Conservation (phyloP, 2,888 invertebrate species). For the Rotaria magnacalcarata region DNA sequence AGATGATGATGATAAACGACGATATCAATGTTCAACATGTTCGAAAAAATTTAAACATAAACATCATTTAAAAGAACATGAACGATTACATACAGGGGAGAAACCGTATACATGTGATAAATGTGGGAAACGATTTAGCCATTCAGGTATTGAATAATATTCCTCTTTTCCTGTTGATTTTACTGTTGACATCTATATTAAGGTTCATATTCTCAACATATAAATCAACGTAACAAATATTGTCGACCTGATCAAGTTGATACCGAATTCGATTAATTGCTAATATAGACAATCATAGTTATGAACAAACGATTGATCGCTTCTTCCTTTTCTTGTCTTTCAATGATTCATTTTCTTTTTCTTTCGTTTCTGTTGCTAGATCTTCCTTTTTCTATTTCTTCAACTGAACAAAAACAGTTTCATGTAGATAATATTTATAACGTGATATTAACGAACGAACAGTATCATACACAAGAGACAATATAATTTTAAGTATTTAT, state of each 20-base stretch:
- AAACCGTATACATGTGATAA: slow-evolving; percentile 44
- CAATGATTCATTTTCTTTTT: not conserved
- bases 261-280: not conserved
- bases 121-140: slow-evolving; percentile 45
- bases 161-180: not conserved
- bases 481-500: not conserved
- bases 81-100: slow-evolving; percentile 45
- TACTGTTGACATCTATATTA: too few species aligned
- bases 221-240: slow-evolving; percentile 46
- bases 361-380: not conserved
- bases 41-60: slow-evolving; percentile 46
- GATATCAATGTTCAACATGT: slow-evolving; percentile 39
- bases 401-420: not conserved
- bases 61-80: slow-evolving; percentile 46
- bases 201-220: slow-evolving; percentile 46
- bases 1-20: slow-evolving; percentile 23
- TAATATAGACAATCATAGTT: not conserved
- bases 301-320: not conserved
- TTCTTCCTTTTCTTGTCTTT: slow-evolving; percentile 1
- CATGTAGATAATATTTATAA: not conserved
- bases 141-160: slow-evolving; percentile 24
- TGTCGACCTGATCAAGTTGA: slow-evolving; percentile 38
- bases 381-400: not conserved
- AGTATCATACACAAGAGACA: not conserved
- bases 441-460: slow-evolving; percentile 1